Base-by-base conservation (phyloP, 2,113 vertebrate genomes). In the Microtus montanus region DNA sequence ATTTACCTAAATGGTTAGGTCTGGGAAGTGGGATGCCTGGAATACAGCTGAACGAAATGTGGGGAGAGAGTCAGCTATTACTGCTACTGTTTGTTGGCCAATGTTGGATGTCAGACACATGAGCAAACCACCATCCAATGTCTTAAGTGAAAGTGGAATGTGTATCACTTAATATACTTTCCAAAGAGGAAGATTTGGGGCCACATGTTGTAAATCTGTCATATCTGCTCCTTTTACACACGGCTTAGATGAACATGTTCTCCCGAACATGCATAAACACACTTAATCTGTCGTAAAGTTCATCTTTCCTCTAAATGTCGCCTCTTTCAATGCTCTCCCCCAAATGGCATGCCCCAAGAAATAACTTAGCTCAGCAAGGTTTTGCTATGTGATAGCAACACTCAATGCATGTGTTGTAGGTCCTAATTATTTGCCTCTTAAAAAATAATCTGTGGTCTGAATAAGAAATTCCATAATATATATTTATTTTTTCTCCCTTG, bases 361-460 rank as follows among this genome's bases (percentile, higher is more conserved):
- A 71, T 70, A 73, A 20, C 24, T 30, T 30, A 47, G 35, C 73
- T 92, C 73, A 87, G 2, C 7, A 49, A 91, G 33, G 24, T 26
- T 95, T 90, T 52, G 41, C 71, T 90, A 17, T 20, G n/a, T 11
- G 14, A 3, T 28, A 75, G 38, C 77, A 75, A 3, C 6, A 0
- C 58, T 49, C 89, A 75, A 44, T 84, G 78, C 35, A 38, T 90
- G 63, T 52, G 28, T 79, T 87, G 15, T 92, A 64, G 44, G 73
- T 86, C 47, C 61, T 91, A 96, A 96, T 94, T 93, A 94, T 92
- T 96, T 97, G 92, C 93, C 92, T 86, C 84, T 91, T 97, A 49
- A 93, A 86, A 96, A 96, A 83, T 88, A 96, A 96, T 96, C 82
- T 96, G 90, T 7, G 83, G 80, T 94, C 86, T 96, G 95, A 87